These are phyloP conservation scores for Rhincodon typus DNA, from an alignment of 2,797 vertebrate genomes.

Conservation along the genomic window DNA sequence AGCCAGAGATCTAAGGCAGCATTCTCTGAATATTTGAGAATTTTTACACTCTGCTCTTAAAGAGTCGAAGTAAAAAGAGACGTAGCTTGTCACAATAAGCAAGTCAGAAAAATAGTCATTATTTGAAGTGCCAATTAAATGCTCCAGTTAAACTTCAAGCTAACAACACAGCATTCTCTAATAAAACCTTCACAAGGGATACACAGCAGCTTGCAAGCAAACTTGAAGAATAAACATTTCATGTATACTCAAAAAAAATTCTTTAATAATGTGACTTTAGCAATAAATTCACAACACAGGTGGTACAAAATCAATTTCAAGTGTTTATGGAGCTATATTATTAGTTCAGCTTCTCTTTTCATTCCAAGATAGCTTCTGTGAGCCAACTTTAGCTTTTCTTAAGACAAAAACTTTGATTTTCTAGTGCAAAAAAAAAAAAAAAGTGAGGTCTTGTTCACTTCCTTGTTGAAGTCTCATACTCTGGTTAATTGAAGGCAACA, in stretches of 20 bases:
- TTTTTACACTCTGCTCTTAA: not conserved
- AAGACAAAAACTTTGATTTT: not conserved
- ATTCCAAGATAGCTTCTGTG: not conserved
- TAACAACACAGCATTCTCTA: not conserved
- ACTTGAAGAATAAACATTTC: not conserved
- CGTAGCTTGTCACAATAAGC: not conserved
- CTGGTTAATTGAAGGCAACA: not conserved
- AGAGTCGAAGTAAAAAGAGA: not conserved
- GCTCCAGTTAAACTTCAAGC: not conserved
- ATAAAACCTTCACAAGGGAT: not conserved
- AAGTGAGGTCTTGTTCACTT: too few species aligned
- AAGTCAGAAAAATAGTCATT: not conserved
- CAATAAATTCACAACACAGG: not conserved
- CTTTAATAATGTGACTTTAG: not conserved
- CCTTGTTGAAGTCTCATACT: too few species aligned
- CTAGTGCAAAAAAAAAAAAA: not conserved
- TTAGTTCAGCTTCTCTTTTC: not conserved
- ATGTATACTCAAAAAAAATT: not conserved
- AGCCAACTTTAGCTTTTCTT: not conserved
- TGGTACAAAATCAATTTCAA: not conserved
- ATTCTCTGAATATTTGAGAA: not conserved
- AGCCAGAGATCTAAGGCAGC: not conserved
- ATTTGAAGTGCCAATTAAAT: not conserved
- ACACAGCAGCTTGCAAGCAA: not conserved
- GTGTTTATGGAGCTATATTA: not conserved